phyloP scores from a whole-genome alignment of 1,140 invertebrate genomes.

The Ceratosolen fusciceps region DNA sequence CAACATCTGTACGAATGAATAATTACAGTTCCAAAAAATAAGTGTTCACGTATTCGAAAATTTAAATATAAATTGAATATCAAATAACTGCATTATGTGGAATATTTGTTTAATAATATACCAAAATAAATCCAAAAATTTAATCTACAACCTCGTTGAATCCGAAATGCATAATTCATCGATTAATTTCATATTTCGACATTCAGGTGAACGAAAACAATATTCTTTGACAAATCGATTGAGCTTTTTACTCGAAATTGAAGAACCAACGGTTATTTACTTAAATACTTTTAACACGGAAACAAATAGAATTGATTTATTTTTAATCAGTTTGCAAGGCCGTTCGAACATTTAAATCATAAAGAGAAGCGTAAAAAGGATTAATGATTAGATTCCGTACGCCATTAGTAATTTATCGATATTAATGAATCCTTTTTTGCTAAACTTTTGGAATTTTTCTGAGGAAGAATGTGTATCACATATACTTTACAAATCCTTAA shows the following conservation, averaged over 20 bases:
- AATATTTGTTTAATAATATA: too few species aligned
- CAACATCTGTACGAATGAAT: too few species aligned
- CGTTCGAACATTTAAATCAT: slow-evolving; percentile 64
- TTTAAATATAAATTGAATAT: too few species aligned
- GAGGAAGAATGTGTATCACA: too few species aligned
- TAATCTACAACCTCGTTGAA: too few species aligned
- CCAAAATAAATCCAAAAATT: too few species aligned
- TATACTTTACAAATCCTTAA: too few species aligned
- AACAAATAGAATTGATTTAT: slow-evolving; percentile 44
- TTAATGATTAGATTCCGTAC: slow-evolving; percentile 36
- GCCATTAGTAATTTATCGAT: slow-evolving; percentile 60
- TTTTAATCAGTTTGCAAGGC: slow-evolving; percentile 32
- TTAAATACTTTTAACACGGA: background rate
- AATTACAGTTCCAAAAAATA: too few species aligned
- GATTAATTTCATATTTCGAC: background rate
- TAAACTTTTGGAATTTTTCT: background rate
- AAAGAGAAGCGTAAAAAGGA: slow-evolving; percentile 16
- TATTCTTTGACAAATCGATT: background rate
- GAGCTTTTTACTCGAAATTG: slow-evolving; percentile 21
- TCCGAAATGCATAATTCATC: background rate
- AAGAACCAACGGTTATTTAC: background rate
- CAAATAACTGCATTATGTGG: too few species aligned
- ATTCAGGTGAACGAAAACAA: background rate
- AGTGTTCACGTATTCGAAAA: too few species aligned
- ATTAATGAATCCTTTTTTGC: slow-evolving; percentile 65